These are phyloP conservation scores for Barypeithes pellucidus DNA, from an alignment of 2,888 invertebrate species.

Conservation along the genomic window DNA sequence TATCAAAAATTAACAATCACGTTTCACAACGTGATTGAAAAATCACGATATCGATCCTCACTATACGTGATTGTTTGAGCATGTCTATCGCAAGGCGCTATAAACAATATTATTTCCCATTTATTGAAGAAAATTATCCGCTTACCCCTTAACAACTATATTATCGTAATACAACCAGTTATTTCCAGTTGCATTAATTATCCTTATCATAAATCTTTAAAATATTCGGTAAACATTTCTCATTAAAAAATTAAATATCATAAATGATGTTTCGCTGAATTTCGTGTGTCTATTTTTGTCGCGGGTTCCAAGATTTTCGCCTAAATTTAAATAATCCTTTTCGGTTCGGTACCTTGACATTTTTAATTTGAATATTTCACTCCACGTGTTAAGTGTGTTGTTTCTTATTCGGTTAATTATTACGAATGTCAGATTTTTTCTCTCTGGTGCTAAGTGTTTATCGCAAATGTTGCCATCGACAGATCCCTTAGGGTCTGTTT, in stretches of 20 bases:
- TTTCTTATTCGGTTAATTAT: background rate
- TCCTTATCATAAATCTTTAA: slow-evolving; percentile 36
- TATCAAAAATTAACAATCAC: no score
- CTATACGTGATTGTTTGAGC: no score
- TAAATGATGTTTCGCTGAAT: background rate
- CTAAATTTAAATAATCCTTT: slow-evolving; percentile 13
- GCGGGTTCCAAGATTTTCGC: slow-evolving; percentile 1
- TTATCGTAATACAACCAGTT: slow-evolving; percentile 34
- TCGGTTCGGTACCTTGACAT: slow-evolving; percentile 9
- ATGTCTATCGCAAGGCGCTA: no score
- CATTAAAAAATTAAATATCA: slow-evolving; percentile 4
- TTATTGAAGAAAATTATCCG: no score
- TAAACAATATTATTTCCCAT: no score
- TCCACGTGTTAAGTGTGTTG: background rate
- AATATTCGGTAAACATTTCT: slow-evolving; percentile 21
- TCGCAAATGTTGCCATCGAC: no score
- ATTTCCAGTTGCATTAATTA: slow-evolving; percentile 39
- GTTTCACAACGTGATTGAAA: no score
- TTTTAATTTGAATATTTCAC: background rate
- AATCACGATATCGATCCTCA: no score
- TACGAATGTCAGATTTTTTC: background rate
- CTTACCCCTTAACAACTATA: no score
- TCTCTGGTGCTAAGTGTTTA: no score
- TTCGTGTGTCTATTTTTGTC: slow-evolving; percentile 5
- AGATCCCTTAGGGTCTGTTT: no score